A percentile compares a stretch with the other conserved stretches of the same genome.
These are phyloP conservation scores for Ichneumoninae sp. DNA, from an alignment of 2,888 invertebrate genomes.

Conservation along the genomic window DNA sequence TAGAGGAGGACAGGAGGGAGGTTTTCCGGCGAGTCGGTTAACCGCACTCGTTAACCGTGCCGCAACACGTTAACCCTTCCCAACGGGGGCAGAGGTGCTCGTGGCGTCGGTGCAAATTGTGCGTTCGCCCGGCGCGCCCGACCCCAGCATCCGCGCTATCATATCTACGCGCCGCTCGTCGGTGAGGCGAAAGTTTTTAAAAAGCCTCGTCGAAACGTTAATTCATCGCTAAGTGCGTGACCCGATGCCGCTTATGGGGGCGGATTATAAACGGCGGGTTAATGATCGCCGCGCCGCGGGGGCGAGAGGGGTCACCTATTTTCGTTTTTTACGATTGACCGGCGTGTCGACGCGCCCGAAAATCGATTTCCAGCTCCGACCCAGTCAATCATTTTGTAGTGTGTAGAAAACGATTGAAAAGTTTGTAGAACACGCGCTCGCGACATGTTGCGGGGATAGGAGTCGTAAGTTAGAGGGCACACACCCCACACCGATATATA, in stretches of 20 bases:
- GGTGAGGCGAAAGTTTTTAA: constrained; percentile 22
- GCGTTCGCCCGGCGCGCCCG: constrained; percentile 46
- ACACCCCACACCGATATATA: constrained; percentile 74
- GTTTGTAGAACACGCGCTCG: constrained; percentile 81
- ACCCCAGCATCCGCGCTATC: constrained; percentile 31
- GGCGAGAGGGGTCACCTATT: not conserved
- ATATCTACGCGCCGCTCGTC: constrained; percentile 7
- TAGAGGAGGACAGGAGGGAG: constrained; percentile 80
- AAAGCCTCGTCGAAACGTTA: constrained; percentile 32
- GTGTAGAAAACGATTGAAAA: constrained; percentile 80
- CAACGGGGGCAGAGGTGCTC: constrained; percentile 24
- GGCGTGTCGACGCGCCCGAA: constrained; percentile 20
- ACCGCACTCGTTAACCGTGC: constrained; percentile 84
- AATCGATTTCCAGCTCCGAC: not conserved
- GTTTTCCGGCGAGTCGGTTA: constrained; percentile 83
- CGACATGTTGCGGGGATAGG: constrained; percentile 82
- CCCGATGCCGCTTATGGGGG: not conserved
- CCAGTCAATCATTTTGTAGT: constrained; percentile 36
- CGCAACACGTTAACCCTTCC: constrained; percentile 80
- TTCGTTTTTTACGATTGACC: constrained; percentile 32
- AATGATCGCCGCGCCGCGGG: not conserved
- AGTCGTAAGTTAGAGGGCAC: constrained; percentile 79
- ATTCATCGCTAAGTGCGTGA: constrained; percentile 27
- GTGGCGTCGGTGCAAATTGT: constrained; percentile 64
- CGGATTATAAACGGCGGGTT: constrained; percentile 26